Conservation (phyloP, 2,113 vertebrate genomes). For the Chionodraco myersi region DNA sequence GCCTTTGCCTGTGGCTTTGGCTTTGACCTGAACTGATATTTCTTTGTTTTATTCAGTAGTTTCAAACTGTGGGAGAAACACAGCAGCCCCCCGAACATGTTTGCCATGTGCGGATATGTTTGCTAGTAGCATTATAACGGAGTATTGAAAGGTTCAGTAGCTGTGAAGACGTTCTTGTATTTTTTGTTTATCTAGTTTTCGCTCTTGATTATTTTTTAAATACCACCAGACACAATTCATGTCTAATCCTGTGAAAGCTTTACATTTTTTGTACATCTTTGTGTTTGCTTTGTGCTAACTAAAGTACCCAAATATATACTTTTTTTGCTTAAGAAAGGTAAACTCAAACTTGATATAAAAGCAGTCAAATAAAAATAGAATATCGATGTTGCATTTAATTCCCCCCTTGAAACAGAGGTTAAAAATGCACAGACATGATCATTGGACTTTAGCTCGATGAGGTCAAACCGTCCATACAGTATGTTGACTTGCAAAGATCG, state of each 20-base stretch:
- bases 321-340: background rate
- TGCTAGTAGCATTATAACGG: background rate
- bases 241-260: slow-evolving; percentile 12
- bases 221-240: slow-evolving; percentile 2
- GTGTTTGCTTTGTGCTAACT: slow-evolving; percentile 3
- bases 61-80: background rate
- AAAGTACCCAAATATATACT: background rate
- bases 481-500: too few species aligned
- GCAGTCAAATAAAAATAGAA: background rate
- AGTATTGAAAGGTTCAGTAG: slow-evolving; percentile 4
- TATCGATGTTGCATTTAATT: background rate
- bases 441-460: background rate
- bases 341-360: background rate
- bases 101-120: background rate
- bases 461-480: background rate
- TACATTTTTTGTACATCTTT: background rate
- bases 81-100: background rate
- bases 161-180: background rate
- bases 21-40: slow-evolving; percentile 10
- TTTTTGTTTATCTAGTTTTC: background rate
- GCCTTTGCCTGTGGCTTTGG: too few species aligned
- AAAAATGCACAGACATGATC: background rate
- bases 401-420: background rate
- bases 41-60: slow-evolving; percentile 6
- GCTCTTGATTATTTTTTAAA: slow-evolving; percentile 1